Evolutionary conservation across 2,797 vertebrate genomes (phyloP), one percentile per base, ranked within the genome.

Genomic region (Onychomys arenicola): DNA sequence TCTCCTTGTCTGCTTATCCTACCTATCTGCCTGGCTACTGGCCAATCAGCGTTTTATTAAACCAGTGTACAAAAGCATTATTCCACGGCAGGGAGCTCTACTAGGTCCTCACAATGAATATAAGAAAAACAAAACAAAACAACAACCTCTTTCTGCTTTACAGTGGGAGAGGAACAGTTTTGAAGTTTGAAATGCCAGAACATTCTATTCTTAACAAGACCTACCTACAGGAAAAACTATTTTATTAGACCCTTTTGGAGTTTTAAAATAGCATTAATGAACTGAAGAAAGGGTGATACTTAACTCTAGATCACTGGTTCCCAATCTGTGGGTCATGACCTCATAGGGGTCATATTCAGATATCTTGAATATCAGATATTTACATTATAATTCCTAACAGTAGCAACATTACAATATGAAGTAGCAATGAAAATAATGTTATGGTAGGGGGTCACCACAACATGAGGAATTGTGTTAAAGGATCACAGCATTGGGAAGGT

Each of bases 121-220:
- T 32, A 37, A 52, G 34, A 95, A 77, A 19, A 46, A 46, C 46
- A 46, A 46, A 46, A 46, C 46, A 46, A 46, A 46, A 46, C 46
- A 91, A 95, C 90, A 67, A n/a, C 49, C 19, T 49, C 37, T 67
- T 90, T 61, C 52, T 90, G 32, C 5, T 86, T 97, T 73, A 49
- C 43, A 27, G 34, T 25, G 19, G 16, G 37, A 69, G 55, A 90
- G 65, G 71, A 94, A 88, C 7, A 49, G 49, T 52, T 94, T 81
- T 84, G 52, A 91, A 89, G 85, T 94, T 40, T 91, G 65, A 76
- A 49, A 97, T 57, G 32, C 25, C 25, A 71, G 46, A 81, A 34
- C 43, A 84, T 90, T 87, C 29, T 93, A n/a, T 75, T 94, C 46
- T 94, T 93, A 37, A 77, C 49, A 84, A 93, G 46, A 46, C 2